Base-by-base conservation (phyloP, 1,140 invertebrate genomes). In the Belonocnema kinseyi region DNA sequence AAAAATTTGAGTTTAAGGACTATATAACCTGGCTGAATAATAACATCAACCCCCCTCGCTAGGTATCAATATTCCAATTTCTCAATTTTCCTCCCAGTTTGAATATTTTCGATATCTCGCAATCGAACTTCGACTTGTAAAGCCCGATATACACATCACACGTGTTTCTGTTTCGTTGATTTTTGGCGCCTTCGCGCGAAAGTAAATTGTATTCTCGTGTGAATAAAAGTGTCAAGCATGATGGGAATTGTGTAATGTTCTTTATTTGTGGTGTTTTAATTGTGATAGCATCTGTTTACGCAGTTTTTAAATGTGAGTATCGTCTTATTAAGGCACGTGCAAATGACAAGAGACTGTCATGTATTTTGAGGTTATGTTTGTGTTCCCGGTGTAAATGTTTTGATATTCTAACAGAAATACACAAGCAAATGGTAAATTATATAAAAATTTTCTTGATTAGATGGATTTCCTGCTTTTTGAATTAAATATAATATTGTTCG, bases 61-160 rank as follows among this genome's bases (percentile, higher is more conserved):
- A n/a, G 52, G 13, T 12, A 53, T n/a, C 52, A 54, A 54, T 17
- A 17, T 6, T 19, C 16, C 53, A 54, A 17, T n/a, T 1, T 5
- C n/a, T 8, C 14, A 21, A 46, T 40, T 66, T n/a, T 66, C 14
- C 14, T 33, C n/a, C 6, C 12, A n/a, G 16, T 66, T 66, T 66
- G 33, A 66, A 66, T 66, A n/a, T 2, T 66, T 10, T 66, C 61
- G 61, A 66, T 66, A 66, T 66, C 61, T 66, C 61, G 61, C 14
- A 66, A 16, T 40, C 26, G 61, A 66, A 8, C n/a, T 40, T n/a
- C 33, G 61, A 33, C 12, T 40, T 33, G 21, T 13, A 40, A n/a
- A 33, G 26, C 33, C 13, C 33, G 58, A 16, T 40, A 8, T 8
- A 46, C 10, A 46, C 26, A n/a, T 11, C n/a, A 17, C 17, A 21